Conservation (phyloP, 1,140 invertebrate species). For the Brachionus manjavacas region DNA sequence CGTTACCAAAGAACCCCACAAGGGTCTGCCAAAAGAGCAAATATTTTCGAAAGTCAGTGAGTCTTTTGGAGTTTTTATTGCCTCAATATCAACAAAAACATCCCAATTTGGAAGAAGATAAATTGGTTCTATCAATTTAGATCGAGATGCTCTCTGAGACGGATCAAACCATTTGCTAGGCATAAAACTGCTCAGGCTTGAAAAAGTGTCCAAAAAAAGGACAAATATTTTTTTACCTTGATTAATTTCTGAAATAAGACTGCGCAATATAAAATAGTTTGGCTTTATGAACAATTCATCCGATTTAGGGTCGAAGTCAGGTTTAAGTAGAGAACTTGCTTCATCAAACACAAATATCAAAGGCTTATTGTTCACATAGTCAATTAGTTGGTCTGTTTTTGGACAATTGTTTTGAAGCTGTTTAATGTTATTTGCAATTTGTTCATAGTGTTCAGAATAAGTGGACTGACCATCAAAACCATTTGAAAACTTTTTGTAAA, state of each 20-base stretch:
- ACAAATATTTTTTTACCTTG: background rate
- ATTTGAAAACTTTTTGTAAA: background rate
- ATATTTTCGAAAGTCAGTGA: background rate
- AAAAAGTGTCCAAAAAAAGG: background rate
- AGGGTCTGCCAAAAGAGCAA: background rate
- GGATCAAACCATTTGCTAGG: background rate
- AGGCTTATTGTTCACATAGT: background rate
- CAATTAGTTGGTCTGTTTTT: background rate
- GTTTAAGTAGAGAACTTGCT: background rate
- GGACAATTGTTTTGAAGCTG: background rate
- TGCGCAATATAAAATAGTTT: constrained; percentile 1
- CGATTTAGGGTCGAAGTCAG: background rate
- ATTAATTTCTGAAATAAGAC: background rate
- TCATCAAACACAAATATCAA: constrained; percentile 13
- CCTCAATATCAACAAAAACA: background rate
- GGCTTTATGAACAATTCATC: background rate
- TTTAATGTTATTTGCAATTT: background rate
- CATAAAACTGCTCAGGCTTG: background rate
- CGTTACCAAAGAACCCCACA: background rate
- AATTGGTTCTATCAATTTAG: background rate
- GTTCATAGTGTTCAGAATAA: background rate
- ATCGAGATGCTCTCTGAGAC: background rate
- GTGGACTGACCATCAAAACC: background rate
- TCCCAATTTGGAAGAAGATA: constrained; percentile 13
- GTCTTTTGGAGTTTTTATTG: background rate